These are phyloP conservation scores for Urocolius indicus DNA, from an alignment of 2,113 vertebrate genomes.

Conservation along the genomic window DNA sequence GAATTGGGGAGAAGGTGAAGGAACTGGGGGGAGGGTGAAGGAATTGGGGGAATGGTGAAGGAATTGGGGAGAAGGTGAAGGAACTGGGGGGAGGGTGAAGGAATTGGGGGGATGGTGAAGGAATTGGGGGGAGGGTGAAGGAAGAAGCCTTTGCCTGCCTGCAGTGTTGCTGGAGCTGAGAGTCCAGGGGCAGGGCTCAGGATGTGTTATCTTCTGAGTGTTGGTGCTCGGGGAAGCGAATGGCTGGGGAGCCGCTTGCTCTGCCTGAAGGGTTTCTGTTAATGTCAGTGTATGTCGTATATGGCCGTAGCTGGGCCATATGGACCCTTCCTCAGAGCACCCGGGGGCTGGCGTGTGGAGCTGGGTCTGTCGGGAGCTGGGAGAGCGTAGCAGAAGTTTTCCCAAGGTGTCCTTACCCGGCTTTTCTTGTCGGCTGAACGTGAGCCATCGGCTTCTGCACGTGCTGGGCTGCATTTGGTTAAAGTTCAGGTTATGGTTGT, in stretches of 20 bases:
- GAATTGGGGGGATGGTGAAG: too few species aligned
- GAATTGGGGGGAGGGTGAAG: not conserved
- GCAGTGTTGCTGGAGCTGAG: accelerated
- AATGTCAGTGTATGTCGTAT: accelerated
- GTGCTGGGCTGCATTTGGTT: not conserved
- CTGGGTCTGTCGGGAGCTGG: accelerated
- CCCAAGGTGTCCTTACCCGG: not conserved
- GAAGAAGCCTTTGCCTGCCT: accelerated
- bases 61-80: too few species aligned
- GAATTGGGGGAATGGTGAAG: too few species aligned
- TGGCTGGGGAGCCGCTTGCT: not conserved
- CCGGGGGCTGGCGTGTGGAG: not conserved
- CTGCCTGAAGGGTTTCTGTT: not conserved
- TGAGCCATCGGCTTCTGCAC: accelerated
- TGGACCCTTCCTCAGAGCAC: not conserved
- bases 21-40: too few species aligned
- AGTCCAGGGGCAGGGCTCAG: not conserved
- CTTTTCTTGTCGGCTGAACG: accelerated
- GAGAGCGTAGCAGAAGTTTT: not conserved
- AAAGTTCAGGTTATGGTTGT: not conserved
- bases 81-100: too few species aligned
- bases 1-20: too few species aligned
- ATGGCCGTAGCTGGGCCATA: not conserved
- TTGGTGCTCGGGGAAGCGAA: not conserved
- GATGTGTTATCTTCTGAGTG: accelerated